Evolutionary conservation across 1,140 invertebrate genomes (phyloP).

Genomic region (Meloidogyne hapla): DNA sequence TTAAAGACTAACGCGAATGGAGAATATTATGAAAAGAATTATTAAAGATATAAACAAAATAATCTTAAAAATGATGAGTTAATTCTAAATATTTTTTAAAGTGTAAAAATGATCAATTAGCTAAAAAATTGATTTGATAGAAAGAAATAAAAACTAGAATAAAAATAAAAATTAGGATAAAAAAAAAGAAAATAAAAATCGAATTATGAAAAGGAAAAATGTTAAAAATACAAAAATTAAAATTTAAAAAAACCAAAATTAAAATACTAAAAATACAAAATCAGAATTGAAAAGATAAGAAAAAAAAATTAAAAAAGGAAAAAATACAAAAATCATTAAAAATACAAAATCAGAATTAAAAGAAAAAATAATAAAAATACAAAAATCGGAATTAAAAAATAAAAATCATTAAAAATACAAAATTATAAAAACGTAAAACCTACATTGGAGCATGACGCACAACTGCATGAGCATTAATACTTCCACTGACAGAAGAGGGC

Average conservation of each 20-base stretch:
- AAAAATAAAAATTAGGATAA: too few relatives aligned
- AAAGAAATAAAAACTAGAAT: too few relatives aligned
- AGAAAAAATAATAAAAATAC: neutral
- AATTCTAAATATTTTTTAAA: neutral
- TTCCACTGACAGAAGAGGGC: neutral
- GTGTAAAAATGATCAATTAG: neutral
- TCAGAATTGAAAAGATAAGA: neutral
- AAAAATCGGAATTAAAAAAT: neutral
- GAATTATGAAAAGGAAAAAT: too few relatives aligned
- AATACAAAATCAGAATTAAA: too few relatives aligned
- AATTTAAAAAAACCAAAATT: too few relatives aligned
- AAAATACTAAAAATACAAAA: too few relatives aligned
- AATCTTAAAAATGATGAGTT: neutral
- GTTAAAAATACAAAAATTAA: too few relatives aligned
- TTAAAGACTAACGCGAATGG: neutral
- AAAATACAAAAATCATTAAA: too few relatives aligned
- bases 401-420: neutral
- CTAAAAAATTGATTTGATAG: too few relatives aligned
- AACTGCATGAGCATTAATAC: neutral
- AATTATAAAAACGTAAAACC: neutral
- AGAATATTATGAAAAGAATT: neutral
- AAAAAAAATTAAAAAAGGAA: neutral
- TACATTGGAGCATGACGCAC: neutral
- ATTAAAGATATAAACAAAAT: neutral
- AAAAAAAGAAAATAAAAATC: too few relatives aligned